A percentile compares a stretch with the other conserved stretches of the same genome.
phyloP scores from a whole-genome alignment of 2,113 vertebrate species.

The Gallinago paraguaiae region DNA sequence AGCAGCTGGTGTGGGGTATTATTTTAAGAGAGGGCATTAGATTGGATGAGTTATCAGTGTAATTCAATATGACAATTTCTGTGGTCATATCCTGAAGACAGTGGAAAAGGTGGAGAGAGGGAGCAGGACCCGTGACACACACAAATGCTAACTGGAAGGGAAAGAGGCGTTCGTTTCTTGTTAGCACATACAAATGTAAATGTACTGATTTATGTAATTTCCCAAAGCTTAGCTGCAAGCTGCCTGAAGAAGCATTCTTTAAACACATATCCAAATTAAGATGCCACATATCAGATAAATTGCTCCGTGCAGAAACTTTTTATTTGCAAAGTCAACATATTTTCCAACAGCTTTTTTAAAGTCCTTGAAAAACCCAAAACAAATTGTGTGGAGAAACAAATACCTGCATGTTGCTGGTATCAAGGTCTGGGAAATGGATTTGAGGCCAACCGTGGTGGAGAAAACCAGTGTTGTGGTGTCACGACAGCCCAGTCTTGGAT shows the following conservation, averaged over 20 bases:
- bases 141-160: not conserved
- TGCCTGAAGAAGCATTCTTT: not conserved
- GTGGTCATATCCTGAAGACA: not conserved
- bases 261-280: slow-evolving; percentile 10
- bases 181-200: not conserved
- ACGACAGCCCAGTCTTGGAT: not conserved
- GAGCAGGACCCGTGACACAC: not conserved
- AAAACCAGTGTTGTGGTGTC: not conserved
- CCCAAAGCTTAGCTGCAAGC: not conserved
- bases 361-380: not conserved
- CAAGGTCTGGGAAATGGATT: not conserved
- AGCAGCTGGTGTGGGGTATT: slow-evolving; percentile 23
- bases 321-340: not conserved
- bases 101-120: slow-evolving; percentile 17
- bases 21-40: not conserved
- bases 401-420: not conserved
- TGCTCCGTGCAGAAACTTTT: not conserved
- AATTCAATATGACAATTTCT: slow-evolving; percentile 36
- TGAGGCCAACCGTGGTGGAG: not conserved
- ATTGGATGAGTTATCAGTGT: not conserved
- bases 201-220: not conserved
- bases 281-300: not conserved
- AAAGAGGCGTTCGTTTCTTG: slow-evolving; percentile 5
- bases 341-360: not conserved
- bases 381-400: not conserved